phyloP scores from a whole-genome alignment of 2,797 vertebrate genomes.

The Iguana delicatissima region DNA sequence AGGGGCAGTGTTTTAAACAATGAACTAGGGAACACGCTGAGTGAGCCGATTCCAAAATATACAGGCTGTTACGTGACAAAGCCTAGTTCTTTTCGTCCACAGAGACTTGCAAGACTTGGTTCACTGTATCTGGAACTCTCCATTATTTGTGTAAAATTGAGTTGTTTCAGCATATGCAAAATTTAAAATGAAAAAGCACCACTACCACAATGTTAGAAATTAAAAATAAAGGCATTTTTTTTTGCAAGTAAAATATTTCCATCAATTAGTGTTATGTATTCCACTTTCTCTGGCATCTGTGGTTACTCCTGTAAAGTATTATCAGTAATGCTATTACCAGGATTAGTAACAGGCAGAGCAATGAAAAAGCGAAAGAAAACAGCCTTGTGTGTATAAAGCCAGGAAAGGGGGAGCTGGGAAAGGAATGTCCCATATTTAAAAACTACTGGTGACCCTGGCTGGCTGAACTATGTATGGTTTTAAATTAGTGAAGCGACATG shows the following conservation, averaged over 20 bases:
- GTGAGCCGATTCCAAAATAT: neutral
- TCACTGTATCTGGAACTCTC: neutral
- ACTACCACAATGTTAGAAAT: neutral
- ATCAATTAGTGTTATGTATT: neutral
- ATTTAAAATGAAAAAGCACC: neutral
- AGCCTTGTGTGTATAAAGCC: neutral
- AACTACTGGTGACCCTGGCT: slow-evolving; percentile 19
- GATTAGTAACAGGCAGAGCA: neutral
- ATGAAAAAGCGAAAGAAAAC: slow-evolving; percentile 25
- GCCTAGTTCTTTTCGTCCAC: neutral
- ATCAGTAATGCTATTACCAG: neutral
- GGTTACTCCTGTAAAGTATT: neutral
- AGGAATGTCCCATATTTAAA: neutral
- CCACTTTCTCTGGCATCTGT: neutral
- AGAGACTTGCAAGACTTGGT: neutral
- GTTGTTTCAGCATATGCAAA: neutral
- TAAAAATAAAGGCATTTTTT: neutral
- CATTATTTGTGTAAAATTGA: neutral
- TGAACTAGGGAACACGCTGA: neutral
- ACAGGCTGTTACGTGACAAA: neutral
- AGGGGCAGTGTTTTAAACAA: neutral
- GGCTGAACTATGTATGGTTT: slow-evolving; percentile 12
- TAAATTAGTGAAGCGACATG: neutral
- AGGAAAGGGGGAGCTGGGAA: neutral
- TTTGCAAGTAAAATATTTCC: slow-evolving; percentile 11